These are phyloP conservation scores for Progne subis DNA, from an alignment of 2,113 vertebrate species.

Conservation along the genomic window DNA sequence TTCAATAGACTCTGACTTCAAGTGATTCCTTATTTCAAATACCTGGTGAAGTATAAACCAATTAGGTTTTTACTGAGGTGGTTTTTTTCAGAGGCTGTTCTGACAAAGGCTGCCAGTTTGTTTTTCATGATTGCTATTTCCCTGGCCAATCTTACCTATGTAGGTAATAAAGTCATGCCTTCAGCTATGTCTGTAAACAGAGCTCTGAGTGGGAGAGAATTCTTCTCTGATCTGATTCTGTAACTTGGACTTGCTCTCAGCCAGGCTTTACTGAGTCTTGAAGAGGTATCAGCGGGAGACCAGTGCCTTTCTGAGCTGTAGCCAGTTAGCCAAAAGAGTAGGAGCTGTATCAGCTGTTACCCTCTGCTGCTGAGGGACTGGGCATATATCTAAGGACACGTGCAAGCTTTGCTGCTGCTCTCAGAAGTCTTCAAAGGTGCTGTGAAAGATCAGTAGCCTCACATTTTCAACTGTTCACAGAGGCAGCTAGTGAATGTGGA, in stretches of 20 bases:
- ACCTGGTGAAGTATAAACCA: not conserved
- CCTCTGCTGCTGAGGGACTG: not conserved
- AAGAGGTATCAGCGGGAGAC: accelerated
- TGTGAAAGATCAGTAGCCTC: accelerated
- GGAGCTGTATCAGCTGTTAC: not conserved
- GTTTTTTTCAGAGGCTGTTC: not conserved
- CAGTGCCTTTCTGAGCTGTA: not conserved
- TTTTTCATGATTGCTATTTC: not conserved
- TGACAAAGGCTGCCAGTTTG: not conserved
- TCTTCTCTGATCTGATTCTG: not conserved
- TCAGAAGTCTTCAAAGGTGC: not conserved
- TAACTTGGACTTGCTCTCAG: not conserved
- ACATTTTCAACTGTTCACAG: not conserved
- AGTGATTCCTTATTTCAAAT: not conserved
- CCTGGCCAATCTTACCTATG: not conserved
- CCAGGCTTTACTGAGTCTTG: not conserved
- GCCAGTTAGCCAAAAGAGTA: not conserved
- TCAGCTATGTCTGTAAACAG: not conserved
- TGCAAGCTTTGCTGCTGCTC: not conserved
- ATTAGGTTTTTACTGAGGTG: not conserved
- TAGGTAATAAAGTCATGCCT: not conserved
- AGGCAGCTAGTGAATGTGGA: not conserved
- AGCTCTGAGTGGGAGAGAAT: not conserved
- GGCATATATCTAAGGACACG: accelerated
- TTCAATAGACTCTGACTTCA: not conserved